Evolutionary conservation across 2,113 vertebrate genomes (phyloP), one percentile per base, ranked within the genome.

Genomic region (Psilopsiagon aymara): DNA sequence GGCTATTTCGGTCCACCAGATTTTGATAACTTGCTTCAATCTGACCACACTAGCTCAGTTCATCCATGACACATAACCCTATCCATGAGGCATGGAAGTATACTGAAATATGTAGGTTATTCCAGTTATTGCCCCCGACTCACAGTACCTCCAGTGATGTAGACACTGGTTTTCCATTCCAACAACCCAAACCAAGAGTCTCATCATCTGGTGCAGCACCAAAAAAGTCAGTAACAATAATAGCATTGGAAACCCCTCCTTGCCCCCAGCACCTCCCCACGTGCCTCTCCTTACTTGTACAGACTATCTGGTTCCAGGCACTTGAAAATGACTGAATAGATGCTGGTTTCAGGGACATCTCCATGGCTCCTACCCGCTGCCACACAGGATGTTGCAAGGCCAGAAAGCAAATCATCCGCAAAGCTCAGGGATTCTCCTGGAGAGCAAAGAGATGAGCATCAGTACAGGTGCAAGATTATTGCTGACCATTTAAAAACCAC

Each of bases 321-420:
- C 98, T 99, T 99, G 98, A 99, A 99, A 97, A 99, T 99, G 96
- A 99, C 98, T 0, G 99, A 99, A 82, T 99, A 99, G 86, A 99
- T 96, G 93, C 97, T 98, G 88, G 98, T 98, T 86, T 99, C 99
- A 62, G 98, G 98, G 87, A 97, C 97, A 21, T 99, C 99, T 70
- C 98, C 98, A 1, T 97, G 98, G 93, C 98, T 99, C 86, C 98
- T 98, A 46, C 99, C 99, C 15, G 99, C 99, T 86, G 99, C 98
- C 79, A 99, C 98, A 27, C 99, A 99, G n/a, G 99, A 98, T 2
- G 99, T 99, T 57, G 99, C 98, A 95, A 99, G 97, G 91, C 99
- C 99, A 57, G 99, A 99, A 90, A 99, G 99, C 59, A 99, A 98
- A 97, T 99, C 99, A 76, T 99, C 99, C 2, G 99, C 98, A 97